Conservation (phyloP, 2,797 vertebrate species). For the Sciurus carolinensis region DNA sequence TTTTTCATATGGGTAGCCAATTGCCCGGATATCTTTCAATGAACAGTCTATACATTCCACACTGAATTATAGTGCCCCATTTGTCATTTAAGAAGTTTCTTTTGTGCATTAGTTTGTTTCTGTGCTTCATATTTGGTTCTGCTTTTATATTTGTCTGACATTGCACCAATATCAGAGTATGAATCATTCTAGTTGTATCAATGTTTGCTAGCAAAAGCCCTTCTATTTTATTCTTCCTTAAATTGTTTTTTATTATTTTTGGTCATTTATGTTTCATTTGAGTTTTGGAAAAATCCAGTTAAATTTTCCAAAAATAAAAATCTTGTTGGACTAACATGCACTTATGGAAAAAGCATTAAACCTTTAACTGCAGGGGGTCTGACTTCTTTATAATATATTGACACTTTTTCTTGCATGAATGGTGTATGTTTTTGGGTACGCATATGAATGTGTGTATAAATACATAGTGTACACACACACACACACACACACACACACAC, state of each 20-base stretch:
- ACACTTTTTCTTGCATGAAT: background rate
- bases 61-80: background rate
- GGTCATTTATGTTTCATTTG: conserved; percentile 8
- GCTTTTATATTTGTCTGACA: conserved; percentile 48
- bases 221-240: conserved; percentile 21
- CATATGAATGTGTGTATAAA: background rate
- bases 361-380: background rate
- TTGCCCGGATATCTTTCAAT: conserved; percentile 20
- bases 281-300: conserved; percentile 18
- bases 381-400: background rate
- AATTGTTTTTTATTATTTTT: conserved; percentile 33
- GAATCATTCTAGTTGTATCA: background rate
- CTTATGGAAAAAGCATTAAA: background rate
- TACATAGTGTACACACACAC: background rate
- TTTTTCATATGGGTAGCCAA: background rate
- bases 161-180: background rate
- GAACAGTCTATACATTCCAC: background rate
- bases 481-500: background rate
- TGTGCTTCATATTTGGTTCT: background rate
- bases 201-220: background rate
- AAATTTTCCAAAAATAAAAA: conserved; percentile 40
- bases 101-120: conserved; percentile 20
- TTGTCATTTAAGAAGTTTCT: conserved; percentile 32
- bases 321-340: background rate
- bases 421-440: background rate